Conservation (phyloP, 2,888 invertebrate genomes). For the Pogonocherus hispidulus region DNA sequence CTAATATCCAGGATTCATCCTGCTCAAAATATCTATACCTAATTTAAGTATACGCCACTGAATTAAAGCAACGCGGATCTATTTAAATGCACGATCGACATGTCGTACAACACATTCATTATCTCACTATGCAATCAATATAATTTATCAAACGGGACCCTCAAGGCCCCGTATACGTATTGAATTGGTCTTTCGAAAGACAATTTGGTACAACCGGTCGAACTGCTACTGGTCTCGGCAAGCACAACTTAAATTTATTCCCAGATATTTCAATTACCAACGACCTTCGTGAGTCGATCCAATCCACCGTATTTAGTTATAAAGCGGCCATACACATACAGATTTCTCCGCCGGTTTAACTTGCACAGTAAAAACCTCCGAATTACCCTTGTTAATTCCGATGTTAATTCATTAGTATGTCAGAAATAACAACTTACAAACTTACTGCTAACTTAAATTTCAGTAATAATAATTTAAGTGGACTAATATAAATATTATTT, state of each 20-base stretch:
- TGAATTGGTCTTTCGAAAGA: conserved; percentile 47
- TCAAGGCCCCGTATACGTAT: conserved; percentile 34
- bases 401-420: too few relatives aligned
- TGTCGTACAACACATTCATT: conserved; percentile 34
- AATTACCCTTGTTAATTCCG: too few relatives aligned
- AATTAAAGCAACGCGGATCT: conserved; percentile 15
- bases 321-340: too few relatives aligned
- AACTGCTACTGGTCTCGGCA: conserved; percentile 51
- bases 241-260: conserved; percentile 37
- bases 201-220: conserved; percentile 53
- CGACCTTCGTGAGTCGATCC: conserved; percentile 19
- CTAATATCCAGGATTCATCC: too few relatives aligned
- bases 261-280: conserved; percentile 44
- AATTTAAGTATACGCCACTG: background rate
- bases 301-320: conserved; percentile 19
- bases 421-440: too few relatives aligned
- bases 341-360: too few relatives aligned
- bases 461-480: too few relatives aligned
- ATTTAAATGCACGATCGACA: conserved; percentile 5
- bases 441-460: too few relatives aligned
- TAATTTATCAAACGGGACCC: conserved; percentile 43
- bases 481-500: too few relatives aligned
- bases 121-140: conserved; percentile 39
- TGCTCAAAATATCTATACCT: too few relatives aligned
- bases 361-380: too few relatives aligned